These are phyloP conservation scores for Lepidocyrtoides sp. DNA, from an alignment of 2,888 invertebrate genomes.

Conservation along the genomic window DNA sequence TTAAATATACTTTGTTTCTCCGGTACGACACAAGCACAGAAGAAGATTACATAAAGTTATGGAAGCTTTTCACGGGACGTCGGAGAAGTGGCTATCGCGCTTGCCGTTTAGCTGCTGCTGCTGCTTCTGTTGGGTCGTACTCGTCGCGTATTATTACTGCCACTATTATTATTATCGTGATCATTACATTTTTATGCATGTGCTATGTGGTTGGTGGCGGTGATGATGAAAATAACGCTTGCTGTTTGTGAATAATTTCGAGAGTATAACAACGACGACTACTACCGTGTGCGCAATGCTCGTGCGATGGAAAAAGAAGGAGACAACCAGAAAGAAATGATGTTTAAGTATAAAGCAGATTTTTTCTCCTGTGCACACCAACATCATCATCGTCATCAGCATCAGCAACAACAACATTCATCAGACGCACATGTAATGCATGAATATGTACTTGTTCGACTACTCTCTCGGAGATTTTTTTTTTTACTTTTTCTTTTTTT, in stretches of 20 bases:
- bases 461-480: conserved; percentile 59
- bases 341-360: conserved; percentile 64
- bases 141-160: neutral
- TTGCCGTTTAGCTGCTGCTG: conserved; percentile 23
- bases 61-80: conserved; percentile 41
- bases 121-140: neutral
- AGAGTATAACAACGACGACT: conserved; percentile 6
- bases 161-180: conserved; percentile 6
- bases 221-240: neutral
- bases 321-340: conserved; percentile 73
- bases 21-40: conserved; percentile 3
- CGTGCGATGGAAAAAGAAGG: conserved; percentile 62
- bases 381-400: conserved; percentile 4
- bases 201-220: conserved; percentile 43
- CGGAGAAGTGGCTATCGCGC: conserved; percentile 40
- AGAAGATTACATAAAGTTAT: neutral
- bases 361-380: conserved; percentile 45
- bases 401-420: conserved; percentile 42
- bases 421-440: conserved; percentile 44
- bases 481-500: neutral
- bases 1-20: conserved; percentile 4
- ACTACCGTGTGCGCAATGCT: conserved; percentile 54
- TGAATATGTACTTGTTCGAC: conserved; percentile 51
- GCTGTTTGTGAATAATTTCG: conserved; percentile 42
- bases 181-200: conserved; percentile 53